Evolutionary conservation across 2,888 invertebrate species (phyloP), one percentile per base, ranked within the genome.

Genomic region (Calliopum simillimum): DNA sequence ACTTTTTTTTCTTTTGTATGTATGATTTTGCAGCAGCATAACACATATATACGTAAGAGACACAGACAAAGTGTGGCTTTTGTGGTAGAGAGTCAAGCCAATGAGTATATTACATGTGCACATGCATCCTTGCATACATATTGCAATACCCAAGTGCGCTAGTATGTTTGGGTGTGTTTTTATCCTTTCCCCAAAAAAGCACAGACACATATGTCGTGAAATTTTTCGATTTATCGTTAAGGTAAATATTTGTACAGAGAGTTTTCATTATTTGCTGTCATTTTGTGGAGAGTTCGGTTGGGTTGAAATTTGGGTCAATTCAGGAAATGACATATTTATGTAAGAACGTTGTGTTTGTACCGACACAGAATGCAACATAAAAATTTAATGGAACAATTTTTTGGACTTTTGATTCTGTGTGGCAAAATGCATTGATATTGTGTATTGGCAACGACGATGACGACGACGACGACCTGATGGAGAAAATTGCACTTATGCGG

Each of bases 201-300:
- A 33, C 58, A 68, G 33, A 47, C 49, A 49, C 63, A 63, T 53
- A 41, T 23, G 61, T 62, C 44, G 68, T 47, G 47, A 47, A 63
- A 56, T 65, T 67, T 56, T 67, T 68, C 71, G 67, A 68, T 71
- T 68, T 68, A 68, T 68, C 68, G 23, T 53, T 64, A 46, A 71
- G 46, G 59, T 68, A 71, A 64, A 71, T 68, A 71, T 67, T 68
- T 56, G 44, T 14, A 16, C 33, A 43, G 51, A 61, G 65, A 44
- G 23, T 61, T 41, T 23, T 44, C 65, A 70, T 59, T 70, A 65
- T 65, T 70, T 70, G 56, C 55, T 71, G 62, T 71, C 55, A 25
- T 51, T 56, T 71, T 62, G 47, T 51, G 49, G 47, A 14, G 33
- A 63, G 43, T 19, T 33, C 49, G n/a, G 13, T 51, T 51, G 23